phyloP scores from a whole-genome alignment of 2,888 invertebrate species.

The Netelia inedita region DNA sequence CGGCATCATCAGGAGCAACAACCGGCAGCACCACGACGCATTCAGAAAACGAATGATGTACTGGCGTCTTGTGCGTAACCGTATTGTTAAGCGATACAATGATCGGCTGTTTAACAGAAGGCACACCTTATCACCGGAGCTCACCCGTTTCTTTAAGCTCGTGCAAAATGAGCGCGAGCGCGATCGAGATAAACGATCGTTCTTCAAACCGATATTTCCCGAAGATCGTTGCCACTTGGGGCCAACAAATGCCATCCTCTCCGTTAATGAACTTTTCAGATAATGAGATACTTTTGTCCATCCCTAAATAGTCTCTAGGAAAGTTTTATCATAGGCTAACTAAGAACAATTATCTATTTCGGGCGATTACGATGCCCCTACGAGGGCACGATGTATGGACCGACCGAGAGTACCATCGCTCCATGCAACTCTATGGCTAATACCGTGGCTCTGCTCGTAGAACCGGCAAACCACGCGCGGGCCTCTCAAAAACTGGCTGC shows the following conservation, averaged over 20 bases:
- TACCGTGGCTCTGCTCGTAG: not conserved
- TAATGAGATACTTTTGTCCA: too few relatives aligned
- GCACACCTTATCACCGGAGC: not conserved
- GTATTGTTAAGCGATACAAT: constrained; percentile 25
- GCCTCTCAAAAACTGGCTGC: constrained; percentile 13
- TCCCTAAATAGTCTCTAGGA: too few relatives aligned
- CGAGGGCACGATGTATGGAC: not conserved
- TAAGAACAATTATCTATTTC: too few relatives aligned
- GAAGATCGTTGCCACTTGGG: too few relatives aligned
- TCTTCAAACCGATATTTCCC: too few relatives aligned
- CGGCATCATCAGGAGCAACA: constrained; percentile 61
- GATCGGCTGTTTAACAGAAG: constrained; percentile 30
- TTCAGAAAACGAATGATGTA: constrained; percentile 37
- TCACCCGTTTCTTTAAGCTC: not conserved
- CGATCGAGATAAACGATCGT: not conserved
- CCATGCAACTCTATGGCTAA: not conserved
- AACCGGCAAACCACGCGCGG: constrained; percentile 1
- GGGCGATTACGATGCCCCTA: not conserved
- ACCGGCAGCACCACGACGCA: constrained; percentile 18
- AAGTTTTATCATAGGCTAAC: too few relatives aligned
- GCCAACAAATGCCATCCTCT: too few relatives aligned
- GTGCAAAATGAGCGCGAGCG: not conserved
- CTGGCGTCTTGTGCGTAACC: constrained; percentile 51
- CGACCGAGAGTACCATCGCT: not conserved
- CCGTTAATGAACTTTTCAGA: too few relatives aligned